phyloP scores from a whole-genome alignment of 2,888 invertebrate genomes.

The Eupeodes luniger region DNA sequence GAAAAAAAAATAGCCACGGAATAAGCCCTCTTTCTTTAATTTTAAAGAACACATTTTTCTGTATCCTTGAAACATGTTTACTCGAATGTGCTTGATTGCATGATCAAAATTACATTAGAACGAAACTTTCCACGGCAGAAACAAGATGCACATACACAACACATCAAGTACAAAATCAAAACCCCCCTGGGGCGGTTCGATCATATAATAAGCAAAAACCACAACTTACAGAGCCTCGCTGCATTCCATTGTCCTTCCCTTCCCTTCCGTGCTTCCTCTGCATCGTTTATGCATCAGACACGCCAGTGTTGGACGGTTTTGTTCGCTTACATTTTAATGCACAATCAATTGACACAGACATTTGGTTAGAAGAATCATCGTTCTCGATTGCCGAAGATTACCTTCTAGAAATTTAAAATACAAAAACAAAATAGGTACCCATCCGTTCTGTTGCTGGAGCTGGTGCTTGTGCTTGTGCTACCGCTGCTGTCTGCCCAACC shows the following conservation, averaged over 20 bases:
- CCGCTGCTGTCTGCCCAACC: conserved; percentile 45
- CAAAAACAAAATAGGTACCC: conserved; percentile 45
- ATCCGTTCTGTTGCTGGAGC: conserved; percentile 17
- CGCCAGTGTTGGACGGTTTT: conserved; percentile 22
- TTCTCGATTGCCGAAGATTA: conserved; percentile 67
- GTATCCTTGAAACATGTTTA: conserved; percentile 22
- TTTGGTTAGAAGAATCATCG: conserved; percentile 69
- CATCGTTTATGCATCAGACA: conserved; percentile 20
- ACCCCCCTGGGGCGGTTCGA: conserved; percentile 53
- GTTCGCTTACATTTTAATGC: conserved; percentile 58
- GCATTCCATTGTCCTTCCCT: conserved; percentile 58
- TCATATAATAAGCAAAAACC: conserved; percentile 40
- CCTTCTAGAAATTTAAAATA: conserved; percentile 30
- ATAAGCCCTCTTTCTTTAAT: no score
- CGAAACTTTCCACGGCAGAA: conserved; percentile 3
- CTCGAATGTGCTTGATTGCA: conserved; percentile 62
- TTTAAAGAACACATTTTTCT: not conserved
- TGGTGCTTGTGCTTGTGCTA: not conserved
- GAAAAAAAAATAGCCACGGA: no score
- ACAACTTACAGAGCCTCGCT: conserved; percentile 36
- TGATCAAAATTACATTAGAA: conserved; percentile 59
- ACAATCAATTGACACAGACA: conserved; percentile 74
- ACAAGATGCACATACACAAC: not conserved
- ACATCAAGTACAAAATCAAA: conserved; percentile 20
- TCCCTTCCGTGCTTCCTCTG: conserved; percentile 2